phyloP scores from a whole-genome alignment of 2,797 vertebrate genomes.

The Argentina silus region DNA sequence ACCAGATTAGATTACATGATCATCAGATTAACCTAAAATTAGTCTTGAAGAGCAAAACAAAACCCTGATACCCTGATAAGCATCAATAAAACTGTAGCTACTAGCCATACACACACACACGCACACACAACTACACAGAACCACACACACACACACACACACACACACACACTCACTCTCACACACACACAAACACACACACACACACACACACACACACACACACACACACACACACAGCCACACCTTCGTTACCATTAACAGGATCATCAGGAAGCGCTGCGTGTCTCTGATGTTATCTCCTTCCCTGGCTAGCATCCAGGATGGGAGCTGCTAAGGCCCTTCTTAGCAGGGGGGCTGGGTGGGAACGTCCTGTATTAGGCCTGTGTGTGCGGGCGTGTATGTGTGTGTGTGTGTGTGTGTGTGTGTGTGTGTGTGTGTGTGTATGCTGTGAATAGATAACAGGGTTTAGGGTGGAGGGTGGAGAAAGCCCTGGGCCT shows the following conservation, averaged over 20 bases:
- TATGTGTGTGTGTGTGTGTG: not conserved
- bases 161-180: not conserved
- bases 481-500: not conserved
- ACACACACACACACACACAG: not conserved
- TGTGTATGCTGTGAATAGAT: conserved; percentile 18
- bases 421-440: not conserved
- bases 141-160: conserved; percentile 12
- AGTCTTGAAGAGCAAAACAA: conserved; percentile 30
- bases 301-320: conserved; percentile 33
- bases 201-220: conserved; percentile 12
- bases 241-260: not conserved
- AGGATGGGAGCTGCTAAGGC: conserved; percentile 14
- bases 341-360: not conserved
- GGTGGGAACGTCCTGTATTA: not conserved
- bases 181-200: conserved; percentile 8
- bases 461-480: conserved; percentile 1
- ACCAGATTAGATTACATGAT: conserved; percentile 22
- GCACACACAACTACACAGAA: conserved; percentile 2
- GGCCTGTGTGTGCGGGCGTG: not conserved
- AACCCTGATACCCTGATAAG: conserved; percentile 6
- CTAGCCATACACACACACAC: not conserved
- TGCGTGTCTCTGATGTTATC: conserved; percentile 1
- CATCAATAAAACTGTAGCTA: not conserved
- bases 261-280: conserved; percentile 7
- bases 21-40: conserved; percentile 43